Percentiles rank a stretch among this genome's conserved stretches.
These are phyloP conservation scores for Ptilonorhynchus violaceus DNA, from an alignment of 2,113 vertebrate genomes.

Conservation along the genomic window DNA sequence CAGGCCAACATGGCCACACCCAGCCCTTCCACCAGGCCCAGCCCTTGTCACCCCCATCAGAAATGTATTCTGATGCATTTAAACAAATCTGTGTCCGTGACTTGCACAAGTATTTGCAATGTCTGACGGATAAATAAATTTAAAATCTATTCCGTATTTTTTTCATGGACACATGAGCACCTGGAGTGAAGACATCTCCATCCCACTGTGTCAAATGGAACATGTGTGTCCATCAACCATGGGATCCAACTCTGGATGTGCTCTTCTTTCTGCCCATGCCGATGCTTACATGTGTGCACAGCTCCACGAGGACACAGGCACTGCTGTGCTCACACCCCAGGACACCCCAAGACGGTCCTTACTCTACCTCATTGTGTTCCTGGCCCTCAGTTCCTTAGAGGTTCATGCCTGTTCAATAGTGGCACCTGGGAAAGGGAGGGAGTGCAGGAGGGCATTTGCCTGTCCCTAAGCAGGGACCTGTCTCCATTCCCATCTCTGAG, in stretches of 20 bases:
- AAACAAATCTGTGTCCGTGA: neutral
- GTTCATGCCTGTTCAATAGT: no score
- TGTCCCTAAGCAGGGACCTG: no score
- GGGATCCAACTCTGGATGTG: neutral
- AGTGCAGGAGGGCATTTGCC: no score
- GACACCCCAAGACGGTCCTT: no score
- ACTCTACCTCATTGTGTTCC: no score
- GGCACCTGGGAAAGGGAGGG: no score
- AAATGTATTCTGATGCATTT: neutral
- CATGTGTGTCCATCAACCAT: neutral
- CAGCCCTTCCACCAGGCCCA: neutral
- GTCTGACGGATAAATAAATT: neutral
- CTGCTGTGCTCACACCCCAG: neutral
- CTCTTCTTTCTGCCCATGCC: neutral
- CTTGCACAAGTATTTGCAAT: neutral
- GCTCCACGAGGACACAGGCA: neutral
- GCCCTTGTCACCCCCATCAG: neutral
- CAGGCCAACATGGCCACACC: neutral
- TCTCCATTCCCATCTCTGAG: no score
- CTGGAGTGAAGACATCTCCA: neutral
- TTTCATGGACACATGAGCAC: no score
- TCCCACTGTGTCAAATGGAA: neutral
- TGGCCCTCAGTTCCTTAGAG: no score
- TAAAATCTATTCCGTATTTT: neutral
- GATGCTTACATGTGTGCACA: neutral